Percentiles rank a stretch among this genome's conserved stretches.
These are phyloP conservation scores for Siniperca knerii DNA, from an alignment of 2,113 vertebrate species.

Conservation along the genomic window DNA sequence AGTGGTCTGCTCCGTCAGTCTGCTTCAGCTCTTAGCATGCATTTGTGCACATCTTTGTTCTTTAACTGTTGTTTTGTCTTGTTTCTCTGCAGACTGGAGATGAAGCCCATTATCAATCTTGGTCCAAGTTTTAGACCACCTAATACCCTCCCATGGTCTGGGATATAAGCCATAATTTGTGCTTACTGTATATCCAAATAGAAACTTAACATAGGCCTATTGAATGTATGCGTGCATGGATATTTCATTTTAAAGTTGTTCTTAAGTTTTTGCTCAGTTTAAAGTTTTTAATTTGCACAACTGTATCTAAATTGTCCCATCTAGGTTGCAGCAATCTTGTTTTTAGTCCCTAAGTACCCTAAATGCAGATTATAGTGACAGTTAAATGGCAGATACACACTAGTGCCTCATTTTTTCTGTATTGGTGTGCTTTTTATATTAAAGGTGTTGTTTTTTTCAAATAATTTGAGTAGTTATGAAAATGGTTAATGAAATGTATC, in stretches of 20 bases:
- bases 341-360: no score
- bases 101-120: slow-evolving; percentile 30
- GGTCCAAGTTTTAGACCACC: slow-evolving; percentile 49
- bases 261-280: not conserved
- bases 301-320: not conserved
- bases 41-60: not conserved
- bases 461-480: not conserved
- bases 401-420: not conserved
- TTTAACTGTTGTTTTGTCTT: not conserved
- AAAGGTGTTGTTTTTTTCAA: not conserved
- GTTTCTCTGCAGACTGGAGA: slow-evolving; percentile 36
- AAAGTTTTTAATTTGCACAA: slow-evolving; percentile 1
- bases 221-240: not conserved
- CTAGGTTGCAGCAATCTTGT: no score
- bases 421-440: not conserved
- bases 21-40: not conserved
- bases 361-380: not conserved
- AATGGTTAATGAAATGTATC: not conserved
- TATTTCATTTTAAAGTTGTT: slow-evolving; percentile 37
- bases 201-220: rapidly evolving
- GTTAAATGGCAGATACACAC: not conserved
- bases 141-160: slow-evolving; percentile 69
- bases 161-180: not conserved
- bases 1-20: not conserved
- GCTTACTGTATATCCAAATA: not conserved